Base-by-base conservation (phyloP, 2,797 vertebrate genomes). In the Lepilemur ruficaudatus region DNA sequence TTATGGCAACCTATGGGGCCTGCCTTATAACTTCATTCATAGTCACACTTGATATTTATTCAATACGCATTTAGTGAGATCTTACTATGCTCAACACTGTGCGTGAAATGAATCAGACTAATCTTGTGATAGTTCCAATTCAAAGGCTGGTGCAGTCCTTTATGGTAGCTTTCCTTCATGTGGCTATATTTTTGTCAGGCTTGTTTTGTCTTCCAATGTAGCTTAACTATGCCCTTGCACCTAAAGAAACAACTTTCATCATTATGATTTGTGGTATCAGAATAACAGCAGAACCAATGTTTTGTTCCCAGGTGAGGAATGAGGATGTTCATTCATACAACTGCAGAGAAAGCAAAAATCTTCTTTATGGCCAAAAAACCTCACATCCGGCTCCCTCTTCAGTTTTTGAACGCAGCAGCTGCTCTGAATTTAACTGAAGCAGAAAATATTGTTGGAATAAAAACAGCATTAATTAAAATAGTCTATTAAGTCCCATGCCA, bases 391-490 rank as follows among this genome's bases (percentile, higher is more conserved):
- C 46, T 92, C 48, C 17, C 3, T 8, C n/a, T 79, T 82, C 41
- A 65, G 65, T 83, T 70, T 97, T 72, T 80, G 41, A 85, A 92
- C 4, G 80, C 1, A 88, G 25, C 25, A 84, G 67, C 84, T 95
- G 32, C 22, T 95, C 57, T 78, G 22, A 93, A 89, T 83, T 96
- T 78, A 84, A 90, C 43, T 13, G 86, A 96, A 91, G 78, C 70
- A 92, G 78, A 94, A 28, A 82, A 94, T 92, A 84, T 12, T 92
- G 48, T 65, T 35, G 35, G 43, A 89, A 84, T 89, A 43, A 94
- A 94, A 91, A 72, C 41, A 91, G 15, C 50, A 94, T 94, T 96
- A 91, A 96, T 93, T 96, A 87, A 90, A 91, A 78, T 46, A 90
- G 52, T 55, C 57, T 85, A 25, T 65, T 88, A 72, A 79, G n/a